These are phyloP conservation scores for Limnothrissa miodon DNA, from an alignment of 2,113 vertebrate species.

Conservation along the genomic window DNA sequence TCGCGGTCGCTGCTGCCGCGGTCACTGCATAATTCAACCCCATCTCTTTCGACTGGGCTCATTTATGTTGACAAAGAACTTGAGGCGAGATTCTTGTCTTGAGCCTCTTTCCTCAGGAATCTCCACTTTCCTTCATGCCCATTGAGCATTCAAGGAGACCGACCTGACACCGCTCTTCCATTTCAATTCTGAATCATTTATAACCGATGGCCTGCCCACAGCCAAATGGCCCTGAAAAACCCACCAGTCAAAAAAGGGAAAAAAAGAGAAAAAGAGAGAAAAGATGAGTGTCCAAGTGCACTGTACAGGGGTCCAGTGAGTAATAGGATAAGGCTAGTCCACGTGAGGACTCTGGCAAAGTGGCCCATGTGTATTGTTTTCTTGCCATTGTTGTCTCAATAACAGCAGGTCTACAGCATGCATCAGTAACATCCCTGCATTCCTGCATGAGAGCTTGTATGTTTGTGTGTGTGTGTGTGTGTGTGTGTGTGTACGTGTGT, in stretches of 20 bases:
- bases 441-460: background rate
- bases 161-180: constrained; percentile 52
- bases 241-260: constrained; percentile 31
- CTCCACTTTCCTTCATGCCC: constrained; percentile 54
- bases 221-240: constrained; percentile 28
- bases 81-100: constrained; percentile 51
- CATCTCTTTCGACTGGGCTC: constrained; percentile 55
- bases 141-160: constrained; percentile 24
- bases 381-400: background rate
- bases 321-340: background rate
- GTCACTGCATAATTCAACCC: constrained; percentile 64
- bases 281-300: background rate
- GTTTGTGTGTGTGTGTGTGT: background rate
- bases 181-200: constrained; percentile 61
- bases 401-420: background rate
- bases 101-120: constrained; percentile 19
- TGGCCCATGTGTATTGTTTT: constrained; percentile 19
- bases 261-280: background rate
- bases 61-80: constrained; percentile 67
- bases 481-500: background rate
- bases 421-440: background rate
- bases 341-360: background rate
- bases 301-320: background rate
- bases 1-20: background rate
- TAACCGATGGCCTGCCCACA: constrained; percentile 44